Evolutionary conservation across 2,888 invertebrate species (phyloP), one percentile per base, ranked within the genome.

Genomic region (Odontomyia ornata): DNA sequence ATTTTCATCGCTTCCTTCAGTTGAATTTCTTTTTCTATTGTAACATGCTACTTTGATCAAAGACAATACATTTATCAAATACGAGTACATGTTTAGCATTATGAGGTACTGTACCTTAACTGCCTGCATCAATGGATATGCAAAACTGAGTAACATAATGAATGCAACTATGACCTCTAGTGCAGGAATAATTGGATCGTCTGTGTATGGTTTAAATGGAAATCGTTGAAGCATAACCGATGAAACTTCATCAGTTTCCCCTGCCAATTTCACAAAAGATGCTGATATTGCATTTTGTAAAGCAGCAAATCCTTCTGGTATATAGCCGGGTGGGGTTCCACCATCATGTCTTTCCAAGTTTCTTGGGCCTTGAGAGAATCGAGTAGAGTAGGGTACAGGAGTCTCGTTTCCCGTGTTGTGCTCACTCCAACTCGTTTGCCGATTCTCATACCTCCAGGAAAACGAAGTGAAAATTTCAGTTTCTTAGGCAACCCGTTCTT

Each of bases 1-100:
- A 96, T 94, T 88, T 95, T 95, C 94, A 96, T 93, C 0, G 95
- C 91, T 89, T 96, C 96, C 93, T 96, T 86, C 1, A 91, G 83
- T 76, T 89, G 88, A 75, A 88, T 87, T 81, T 92, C 91, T 83
- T 91, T 92, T 82, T 92, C 92, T 60, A 87, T 85, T 0, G 90
- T 89, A 27, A 92, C 84, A 67, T 83, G 83, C 83, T 84, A n/a
- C n/a, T n/a, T n/a, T n/a, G n/a, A n/a, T n/a, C n/a, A n/a, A n/a
- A n/a, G n/a, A n/a, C n/a, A n/a, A n/a, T n/a, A n/a, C n/a, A n/a
- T n/a, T n/a, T n/a, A 18, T 9, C n/a, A 27, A 36, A 77, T 27
- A 1, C 5, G 43, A n/a, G n/a, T n/a, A n/a, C n/a, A n/a, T 27
- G 28, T 64, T n/a, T 18, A 21, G 0, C 15, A 46, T 2, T n/a